Percentiles rank a stretch among this genome's conserved stretches.
These are phyloP conservation scores for Cryptus armator DNA, from an alignment of 2,888 invertebrate species.

Conservation along the genomic window DNA sequence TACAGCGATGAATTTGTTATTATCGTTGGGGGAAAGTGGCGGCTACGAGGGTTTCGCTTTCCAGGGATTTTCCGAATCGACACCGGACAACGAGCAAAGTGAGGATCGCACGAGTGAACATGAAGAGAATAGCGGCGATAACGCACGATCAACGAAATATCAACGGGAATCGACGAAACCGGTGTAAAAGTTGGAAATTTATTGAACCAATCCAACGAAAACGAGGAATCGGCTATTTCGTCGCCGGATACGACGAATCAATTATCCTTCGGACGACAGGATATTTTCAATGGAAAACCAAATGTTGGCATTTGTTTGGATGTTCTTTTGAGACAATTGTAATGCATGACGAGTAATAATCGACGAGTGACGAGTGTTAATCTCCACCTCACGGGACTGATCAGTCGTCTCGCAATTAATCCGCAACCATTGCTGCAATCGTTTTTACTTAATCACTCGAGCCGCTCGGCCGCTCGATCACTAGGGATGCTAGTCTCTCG, in stretches of 20 bases:
- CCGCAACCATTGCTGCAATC: slow-evolving; percentile 96
- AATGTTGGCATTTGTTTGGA: slow-evolving; percentile 89
- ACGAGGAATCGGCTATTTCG: slow-evolving; percentile 37
- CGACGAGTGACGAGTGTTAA: slow-evolving; percentile 94
- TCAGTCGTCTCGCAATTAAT: slow-evolving; percentile 94
- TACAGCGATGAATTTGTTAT: slow-evolving; percentile 87
- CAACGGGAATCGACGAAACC: slow-evolving; percentile 21
- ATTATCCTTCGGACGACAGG: slow-evolving; percentile 67
- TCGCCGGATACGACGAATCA: slow-evolving; percentile 45
- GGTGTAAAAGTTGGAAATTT: slow-evolving; percentile 5
- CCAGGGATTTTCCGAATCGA: slow-evolving; percentile 85
- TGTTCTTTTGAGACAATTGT: slow-evolving; percentile 92
- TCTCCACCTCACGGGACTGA: slow-evolving; percentile 94
- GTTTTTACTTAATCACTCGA: slow-evolving; percentile 94
- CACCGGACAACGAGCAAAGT: slow-evolving; percentile 82
- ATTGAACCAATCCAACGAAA: slow-evolving; percentile 18
- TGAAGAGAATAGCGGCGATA: slow-evolving; percentile 65
- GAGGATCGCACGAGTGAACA: slow-evolving; percentile 78
- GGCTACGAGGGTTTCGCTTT: slow-evolving; percentile 90
- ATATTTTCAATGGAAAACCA: slow-evolving; percentile 82
- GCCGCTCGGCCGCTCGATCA: no score
- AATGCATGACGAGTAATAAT: slow-evolving; percentile 94
- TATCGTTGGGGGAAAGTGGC: slow-evolving; percentile 92
- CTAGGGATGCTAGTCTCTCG: no score
- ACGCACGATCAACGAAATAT: slow-evolving; percentile 39